phyloP scores from a whole-genome alignment of 2,888 invertebrate species.

The Emmelina monodactyla region DNA sequence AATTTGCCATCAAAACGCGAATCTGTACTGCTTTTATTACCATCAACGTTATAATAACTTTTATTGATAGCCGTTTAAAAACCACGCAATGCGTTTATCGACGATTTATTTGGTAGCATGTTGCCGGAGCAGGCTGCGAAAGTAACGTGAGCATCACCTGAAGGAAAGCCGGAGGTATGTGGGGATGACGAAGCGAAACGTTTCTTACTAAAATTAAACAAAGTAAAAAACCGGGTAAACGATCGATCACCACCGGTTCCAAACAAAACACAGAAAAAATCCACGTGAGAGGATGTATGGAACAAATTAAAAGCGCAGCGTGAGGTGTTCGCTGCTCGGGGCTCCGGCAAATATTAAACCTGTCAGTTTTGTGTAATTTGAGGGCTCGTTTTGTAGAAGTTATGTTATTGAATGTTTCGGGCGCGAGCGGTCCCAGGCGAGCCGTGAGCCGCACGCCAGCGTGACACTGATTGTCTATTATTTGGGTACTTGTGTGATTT shows the following conservation, averaged over 20 bases:
- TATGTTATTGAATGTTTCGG: slow-evolving; percentile 59
- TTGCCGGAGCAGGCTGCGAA: neutral
- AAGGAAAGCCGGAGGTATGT: neutral
- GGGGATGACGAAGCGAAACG: slow-evolving; percentile 62
- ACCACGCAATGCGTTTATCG: slow-evolving; percentile 4
- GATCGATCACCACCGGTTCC: slow-evolving; percentile 54
- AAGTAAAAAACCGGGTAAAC: slow-evolving; percentile 56
- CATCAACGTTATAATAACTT: slow-evolving; percentile 17
- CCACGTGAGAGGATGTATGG: slow-evolving; percentile 56
- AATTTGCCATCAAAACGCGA: slow-evolving; percentile 32
- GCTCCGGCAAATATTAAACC: slow-evolving; percentile 60
- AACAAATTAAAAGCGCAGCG: slow-evolving; percentile 65
- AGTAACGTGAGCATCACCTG: neutral
- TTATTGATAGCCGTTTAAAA: slow-evolving; percentile 9
- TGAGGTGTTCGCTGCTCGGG: slow-evolving; percentile 40
- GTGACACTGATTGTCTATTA: too few relatives aligned
- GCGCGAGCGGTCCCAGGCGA: slow-evolving; percentile 47
- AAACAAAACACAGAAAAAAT: slow-evolving; percentile 59
- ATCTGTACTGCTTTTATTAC: slow-evolving; percentile 18
- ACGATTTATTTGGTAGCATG: neutral
- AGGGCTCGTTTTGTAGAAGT: slow-evolving; percentile 53
- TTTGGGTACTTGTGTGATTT: too few relatives aligned
- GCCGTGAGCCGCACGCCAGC: too few relatives aligned
- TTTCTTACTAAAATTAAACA: slow-evolving; percentile 59
- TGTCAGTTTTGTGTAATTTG: slow-evolving; percentile 62